Base-by-base conservation (phyloP, 2,797 vertebrate genomes). In the Hyperoplus lanceolatus region DNA sequence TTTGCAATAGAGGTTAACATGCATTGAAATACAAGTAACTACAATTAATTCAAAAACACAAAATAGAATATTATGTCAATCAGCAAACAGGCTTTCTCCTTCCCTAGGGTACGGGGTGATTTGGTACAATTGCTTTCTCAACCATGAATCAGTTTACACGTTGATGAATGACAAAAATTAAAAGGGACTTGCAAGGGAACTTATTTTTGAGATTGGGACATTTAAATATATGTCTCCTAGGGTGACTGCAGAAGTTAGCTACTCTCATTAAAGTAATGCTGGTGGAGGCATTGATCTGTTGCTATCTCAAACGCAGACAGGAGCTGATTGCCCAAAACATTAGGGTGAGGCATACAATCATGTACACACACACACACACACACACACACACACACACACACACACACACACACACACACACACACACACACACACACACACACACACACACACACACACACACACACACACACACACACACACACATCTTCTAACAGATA, bases 261-360 rank as follows among this genome's bases (percentile, higher is more conserved):
- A 36, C 82, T 89, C 75, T 85, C 75, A 89, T 87, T 89, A 87
- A 81, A 87, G 81, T 89, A 89, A 89, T 89, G 87, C 60, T 81
- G 80, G 85, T 67, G 68, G 75, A 84, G 54, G 72, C 75, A 86
- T 90, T 86, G 81, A 90, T 92, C 66, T 81, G 72, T 80, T 83
- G 57, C 84, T 79, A 60, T 81, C 21, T 41, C 48, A 61, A 29
- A 70, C 6, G 10, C 61, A 82, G 59, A 86, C 76, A 84, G 79
- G 53, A 53, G 56, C 70, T 83, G 81, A 91, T 75, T 85, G 63
- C 74, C 75, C 70, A 87, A 90, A 91, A 88, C 87, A 90, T 82
- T 80, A 83, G 66, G 57, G 29, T 49, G 55, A 79, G 6, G 58
- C 73, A 70, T 62, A 66, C 58, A 65, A 18, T 15, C 39, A 70